Conservation (phyloP, 2,797 vertebrate genomes). For the Sylvilagus floridanus region DNA sequence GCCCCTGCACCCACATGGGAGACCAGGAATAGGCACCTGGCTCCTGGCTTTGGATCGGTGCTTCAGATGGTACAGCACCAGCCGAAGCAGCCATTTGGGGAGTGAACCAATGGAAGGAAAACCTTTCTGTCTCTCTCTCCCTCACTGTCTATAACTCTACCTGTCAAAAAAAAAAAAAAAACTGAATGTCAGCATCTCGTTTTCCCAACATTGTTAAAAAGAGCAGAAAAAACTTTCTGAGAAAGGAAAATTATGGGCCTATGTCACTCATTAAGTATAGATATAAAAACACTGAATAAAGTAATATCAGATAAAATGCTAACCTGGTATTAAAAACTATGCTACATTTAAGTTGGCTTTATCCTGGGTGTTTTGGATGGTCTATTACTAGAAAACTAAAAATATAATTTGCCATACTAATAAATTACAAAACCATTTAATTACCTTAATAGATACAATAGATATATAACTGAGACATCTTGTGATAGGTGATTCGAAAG, state of each 20-base stretch:
- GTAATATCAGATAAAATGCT: slow-evolving; percentile 20
- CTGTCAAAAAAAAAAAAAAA: too few species aligned
- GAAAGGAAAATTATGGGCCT: background rate
- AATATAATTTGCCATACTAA: background rate
- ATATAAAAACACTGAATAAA: slow-evolving; percentile 44
- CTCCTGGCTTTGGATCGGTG: too few species aligned
- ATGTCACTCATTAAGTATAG: background rate
- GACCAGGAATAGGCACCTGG: too few species aligned
- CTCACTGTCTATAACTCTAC: too few species aligned
- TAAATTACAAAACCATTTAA: background rate
- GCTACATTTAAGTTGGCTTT: background rate
- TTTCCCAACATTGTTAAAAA: background rate
- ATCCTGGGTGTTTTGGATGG: background rate
- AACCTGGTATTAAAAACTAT: background rate
- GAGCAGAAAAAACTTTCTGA: background rate
- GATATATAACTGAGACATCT: background rate
- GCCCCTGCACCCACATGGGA: too few species aligned
- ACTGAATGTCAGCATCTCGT: background rate
- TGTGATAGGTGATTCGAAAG: too few species aligned
- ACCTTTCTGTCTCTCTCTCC: too few species aligned
- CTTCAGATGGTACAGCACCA: too few species aligned
- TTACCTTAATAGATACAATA: background rate
- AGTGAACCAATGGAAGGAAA: too few species aligned
- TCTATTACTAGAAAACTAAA: background rate
- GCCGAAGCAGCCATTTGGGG: too few species aligned